Evolutionary conservation across 2,797 vertebrate genomes (phyloP), one percentile per base, ranked within the genome.

Genomic region (Adelosebastes latens): DNA sequence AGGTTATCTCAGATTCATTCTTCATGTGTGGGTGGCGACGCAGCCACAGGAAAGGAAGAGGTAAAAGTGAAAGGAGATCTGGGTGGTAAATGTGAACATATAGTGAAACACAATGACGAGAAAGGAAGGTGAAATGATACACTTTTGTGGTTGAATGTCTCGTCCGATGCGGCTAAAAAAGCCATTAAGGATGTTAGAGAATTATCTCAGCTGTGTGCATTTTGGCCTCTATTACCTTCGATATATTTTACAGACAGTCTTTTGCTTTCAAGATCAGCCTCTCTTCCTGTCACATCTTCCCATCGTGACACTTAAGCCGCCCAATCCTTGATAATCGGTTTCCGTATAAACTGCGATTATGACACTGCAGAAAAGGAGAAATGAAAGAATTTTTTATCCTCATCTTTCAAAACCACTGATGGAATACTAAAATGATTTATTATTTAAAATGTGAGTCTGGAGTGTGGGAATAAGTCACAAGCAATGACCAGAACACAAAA

Each of bases 191-290:
- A 79, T 83, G 64, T 71, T 2, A 53, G 9, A 76, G 67, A 62
- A 78, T 79, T 55, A 64, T 55, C 67, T 77, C 52, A 77, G 60
- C 10, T 2, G 58, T 18, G 24, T 61, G 64, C 71, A 60, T 80
- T 79, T 60, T 85, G 82, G 85, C 69, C 81, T 85, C 49, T 39
- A 5, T 87, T 75, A 68, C 24, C 22, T n/a, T 83, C 42, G 70
- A 74, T 79, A 56, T 66, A 65, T 80, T 75, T 64, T 27, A 77
- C 61, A 75, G 64, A 32, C 62, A 31, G 27, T 63, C 42, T 80
- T 75, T 66, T 70, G 42, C 81, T 75, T 66, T 68, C 31, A 75
- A 73, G 32, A 81, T 77, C 63, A 65, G 42, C 34, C 59, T 63
- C 53, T 76, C 34, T 39, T 56, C 16, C 63, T 67, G 77, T 81